These are phyloP conservation scores for Melieria crassipennis DNA, from an alignment of 2,888 invertebrate genomes.

Conservation along the genomic window DNA sequence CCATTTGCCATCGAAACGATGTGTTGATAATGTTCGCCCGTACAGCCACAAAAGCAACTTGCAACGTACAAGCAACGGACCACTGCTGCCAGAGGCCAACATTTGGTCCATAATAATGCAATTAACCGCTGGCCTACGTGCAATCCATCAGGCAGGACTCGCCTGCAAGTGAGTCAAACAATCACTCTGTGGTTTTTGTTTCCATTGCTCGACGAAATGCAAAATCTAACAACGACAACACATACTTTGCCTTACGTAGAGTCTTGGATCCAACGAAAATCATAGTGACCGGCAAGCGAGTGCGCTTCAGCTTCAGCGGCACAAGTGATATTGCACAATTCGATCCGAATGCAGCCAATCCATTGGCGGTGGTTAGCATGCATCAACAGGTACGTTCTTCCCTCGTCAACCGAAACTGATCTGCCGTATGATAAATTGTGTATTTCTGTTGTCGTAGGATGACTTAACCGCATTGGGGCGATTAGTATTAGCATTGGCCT, in stretches of 20 bases:
- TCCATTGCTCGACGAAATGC: conserved; percentile 24
- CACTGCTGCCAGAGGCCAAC: conserved; percentile 85
- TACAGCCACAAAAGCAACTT: conserved; percentile 65
- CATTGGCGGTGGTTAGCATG: conserved; percentile 74
- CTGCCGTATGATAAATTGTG: too few species aligned
- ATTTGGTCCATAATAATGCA: conserved; percentile 97
- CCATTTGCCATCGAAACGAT: background rate
- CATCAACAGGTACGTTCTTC: conserved; percentile 69
- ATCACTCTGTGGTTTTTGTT: conserved; percentile 29
- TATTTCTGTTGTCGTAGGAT: conserved; percentile 67
- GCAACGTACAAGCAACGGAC: conserved; percentile 72
- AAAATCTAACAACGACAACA: background rate
- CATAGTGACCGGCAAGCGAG: conserved; percentile 79
- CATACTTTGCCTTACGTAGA: conserved; percentile 63
- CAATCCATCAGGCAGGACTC: conserved; percentile 81
- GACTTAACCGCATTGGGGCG: conserved; percentile 92
- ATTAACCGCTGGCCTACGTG: conserved; percentile 90
- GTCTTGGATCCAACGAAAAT: conserved; percentile 94
- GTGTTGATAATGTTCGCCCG: conserved; percentile 5
- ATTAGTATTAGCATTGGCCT: conserved; percentile 90
- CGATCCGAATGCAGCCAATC: conserved; percentile 76
- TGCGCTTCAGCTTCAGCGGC: conserved; percentile 83
- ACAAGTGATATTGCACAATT: conserved; percentile 83
- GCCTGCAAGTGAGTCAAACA: conserved; percentile 69
- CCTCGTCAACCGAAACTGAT: too few species aligned